These are phyloP conservation scores for Parapristionchus giblindavisi DNA, from an alignment of 2,888 invertebrate genomes.

Conservation along the genomic window DNA sequence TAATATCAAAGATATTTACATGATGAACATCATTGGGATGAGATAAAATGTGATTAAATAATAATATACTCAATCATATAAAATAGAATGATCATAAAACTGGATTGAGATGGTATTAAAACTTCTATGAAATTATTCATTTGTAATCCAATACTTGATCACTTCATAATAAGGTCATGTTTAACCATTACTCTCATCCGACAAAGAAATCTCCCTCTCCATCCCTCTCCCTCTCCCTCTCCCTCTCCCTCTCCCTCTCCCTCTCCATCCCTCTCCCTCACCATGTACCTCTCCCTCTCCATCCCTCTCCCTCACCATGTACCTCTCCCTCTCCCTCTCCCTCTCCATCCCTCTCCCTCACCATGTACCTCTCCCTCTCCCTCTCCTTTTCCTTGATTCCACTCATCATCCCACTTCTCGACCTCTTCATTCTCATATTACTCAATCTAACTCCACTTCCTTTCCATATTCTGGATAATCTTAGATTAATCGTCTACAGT, in stretches of 20 bases:
- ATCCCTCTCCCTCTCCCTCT: slow-evolving; percentile 42
- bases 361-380: slow-evolving; percentile 29
- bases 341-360: slow-evolving; percentile 28
- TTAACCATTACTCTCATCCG: too few species aligned
- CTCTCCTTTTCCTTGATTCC: slow-evolving; percentile 34
- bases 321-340: slow-evolving; percentile 29
- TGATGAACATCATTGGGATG: too few species aligned
- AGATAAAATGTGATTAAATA: too few species aligned
- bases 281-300: slow-evolving; percentile 36
- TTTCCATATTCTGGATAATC: slow-evolving; percentile 30
- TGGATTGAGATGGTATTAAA: too few species aligned
- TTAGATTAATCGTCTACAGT: slow-evolving; percentile 27
- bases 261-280: slow-evolving; percentile 38
- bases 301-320: slow-evolving; percentile 20
- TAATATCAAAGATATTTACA: too few species aligned
- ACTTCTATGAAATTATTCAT: too few species aligned
- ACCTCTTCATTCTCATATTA: slow-evolving; percentile 28
- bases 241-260: slow-evolving; percentile 37
- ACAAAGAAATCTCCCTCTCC: slow-evolving; percentile 32
- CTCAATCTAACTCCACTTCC: slow-evolving; percentile 22
- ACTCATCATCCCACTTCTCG: slow-evolving; percentile 2
- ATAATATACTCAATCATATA: too few species aligned
- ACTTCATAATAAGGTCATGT: too few species aligned
- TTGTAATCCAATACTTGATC: too few species aligned
- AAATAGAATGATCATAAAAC: too few species aligned